Conservation (phyloP, 2,888 invertebrate genomes). For the Pollenia labialis region DNA sequence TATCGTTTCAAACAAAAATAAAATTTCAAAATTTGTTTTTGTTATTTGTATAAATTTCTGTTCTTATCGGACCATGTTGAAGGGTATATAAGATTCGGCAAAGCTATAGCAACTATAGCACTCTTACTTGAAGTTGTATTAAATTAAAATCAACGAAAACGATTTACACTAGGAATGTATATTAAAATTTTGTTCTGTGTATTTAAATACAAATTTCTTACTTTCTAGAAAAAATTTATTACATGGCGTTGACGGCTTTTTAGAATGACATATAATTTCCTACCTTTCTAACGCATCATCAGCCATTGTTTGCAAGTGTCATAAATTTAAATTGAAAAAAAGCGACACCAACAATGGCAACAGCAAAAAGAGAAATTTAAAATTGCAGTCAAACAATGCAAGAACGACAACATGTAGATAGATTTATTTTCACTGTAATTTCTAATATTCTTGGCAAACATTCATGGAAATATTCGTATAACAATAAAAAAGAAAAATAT, state of each 20-base stretch:
- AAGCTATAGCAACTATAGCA: too few relatives aligned
- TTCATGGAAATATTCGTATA: conserved; percentile 30
- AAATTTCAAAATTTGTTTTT: too few relatives aligned
- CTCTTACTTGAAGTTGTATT: too few relatives aligned
- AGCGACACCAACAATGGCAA: conserved; percentile 16
- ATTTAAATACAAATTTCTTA: conserved; percentile 23
- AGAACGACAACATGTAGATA: conserved; percentile 26
- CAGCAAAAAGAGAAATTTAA: conserved; percentile 63
- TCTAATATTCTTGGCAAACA: conserved; percentile 70
- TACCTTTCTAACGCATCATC: conserved; percentile 74
- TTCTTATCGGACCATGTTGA: too few relatives aligned
- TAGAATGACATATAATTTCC: conserved; percentile 74
- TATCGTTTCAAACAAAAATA: too few relatives aligned
- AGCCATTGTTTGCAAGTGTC: conserved; percentile 72
- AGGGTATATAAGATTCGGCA: too few relatives aligned
- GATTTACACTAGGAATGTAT: not conserved
- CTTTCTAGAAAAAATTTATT: not conserved
- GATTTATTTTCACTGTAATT: conserved; percentile 63
- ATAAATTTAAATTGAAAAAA: conserved; percentile 69
- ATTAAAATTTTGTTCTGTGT: not conserved
- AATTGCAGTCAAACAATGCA: conserved; percentile 69
- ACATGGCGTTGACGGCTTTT: conserved; percentile 70
- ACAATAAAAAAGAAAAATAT: not conserved
- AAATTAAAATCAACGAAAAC: too few relatives aligned
- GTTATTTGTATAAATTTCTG: too few relatives aligned